Percentiles rank a stretch among this genome's conserved stretches.
These are phyloP conservation scores for Leptinotarsa rubiginosa DNA, from an alignment of 2,888 invertebrate species.

Conservation along the genomic window DNA sequence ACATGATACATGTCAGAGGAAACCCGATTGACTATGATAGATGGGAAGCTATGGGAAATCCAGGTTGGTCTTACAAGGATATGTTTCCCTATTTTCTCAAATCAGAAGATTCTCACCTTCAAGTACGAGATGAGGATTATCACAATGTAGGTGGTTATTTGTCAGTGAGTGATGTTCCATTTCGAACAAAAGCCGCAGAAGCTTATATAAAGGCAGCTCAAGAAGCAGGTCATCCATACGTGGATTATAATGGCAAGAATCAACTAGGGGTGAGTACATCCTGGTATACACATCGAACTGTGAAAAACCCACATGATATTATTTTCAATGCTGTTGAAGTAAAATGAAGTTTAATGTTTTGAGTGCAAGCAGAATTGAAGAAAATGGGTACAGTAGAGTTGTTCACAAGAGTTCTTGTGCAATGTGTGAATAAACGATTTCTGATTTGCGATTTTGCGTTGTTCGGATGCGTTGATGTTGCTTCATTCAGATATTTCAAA, in stretches of 20 bases:
- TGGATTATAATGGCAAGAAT: conserved; percentile 77
- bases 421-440: no score
- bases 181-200: conserved; percentile 66
- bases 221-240: conserved; percentile 75
- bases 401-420: no score
- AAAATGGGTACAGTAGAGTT: no score
- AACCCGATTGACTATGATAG: conserved; percentile 78
- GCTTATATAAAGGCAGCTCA: conserved; percentile 74
- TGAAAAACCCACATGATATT: no score
- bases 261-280: conserved; percentile 69
- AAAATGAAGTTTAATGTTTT: no score
- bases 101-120: conserved; percentile 61
- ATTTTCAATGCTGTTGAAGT: no score
- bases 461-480: no score
- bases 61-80: conserved; percentile 69
- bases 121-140: conserved; percentile 55
- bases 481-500: no score
- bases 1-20: conserved; percentile 79
- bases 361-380: no score
- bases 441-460: no score
- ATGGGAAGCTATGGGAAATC: conserved; percentile 71
- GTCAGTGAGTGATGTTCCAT: conserved; percentile 58
- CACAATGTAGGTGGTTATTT: conserved; percentile 65
- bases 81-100: conserved; percentile 66
- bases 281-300: no score